These are phyloP conservation scores for Zosterops lateralis DNA, from an alignment of 2,113 vertebrate genomes.

Conservation along the genomic window DNA sequence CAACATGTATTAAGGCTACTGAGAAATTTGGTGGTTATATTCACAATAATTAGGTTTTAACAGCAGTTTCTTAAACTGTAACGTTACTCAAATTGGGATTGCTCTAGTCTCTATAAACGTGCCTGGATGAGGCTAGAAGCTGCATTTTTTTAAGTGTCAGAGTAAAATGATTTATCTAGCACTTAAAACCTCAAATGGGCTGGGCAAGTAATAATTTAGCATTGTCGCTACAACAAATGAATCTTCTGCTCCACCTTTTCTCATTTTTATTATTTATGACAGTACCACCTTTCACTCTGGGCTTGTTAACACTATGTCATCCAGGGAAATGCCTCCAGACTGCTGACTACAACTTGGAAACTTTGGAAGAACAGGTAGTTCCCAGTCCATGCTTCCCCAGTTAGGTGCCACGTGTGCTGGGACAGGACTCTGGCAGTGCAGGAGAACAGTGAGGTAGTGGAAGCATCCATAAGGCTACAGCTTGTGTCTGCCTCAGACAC, in stretches of 20 bases:
- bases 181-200: neutral
- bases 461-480: neutral
- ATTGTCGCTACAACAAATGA: neutral
- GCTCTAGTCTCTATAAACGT: neutral
- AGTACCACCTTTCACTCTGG: neutral
- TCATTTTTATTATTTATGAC: constrained; percentile 1
- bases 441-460: neutral
- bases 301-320: neutral
- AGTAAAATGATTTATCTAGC: neutral
- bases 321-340: neutral
- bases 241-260: neutral
- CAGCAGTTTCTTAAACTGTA: neutral
- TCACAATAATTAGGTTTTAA: neutral
- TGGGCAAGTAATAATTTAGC: neutral
- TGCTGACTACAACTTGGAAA: neutral
- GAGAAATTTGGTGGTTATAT: neutral
- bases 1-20: neutral
- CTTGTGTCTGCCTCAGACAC: neutral
- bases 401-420: neutral
- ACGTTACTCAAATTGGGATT: neutral
- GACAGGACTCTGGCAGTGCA: neutral
- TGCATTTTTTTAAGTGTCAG: neutral
- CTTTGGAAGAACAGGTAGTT: neutral
- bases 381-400: neutral
- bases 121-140: neutral